Conservation (phyloP, 1,140 invertebrate genomes). For the Drosophila oshimai region DNA sequence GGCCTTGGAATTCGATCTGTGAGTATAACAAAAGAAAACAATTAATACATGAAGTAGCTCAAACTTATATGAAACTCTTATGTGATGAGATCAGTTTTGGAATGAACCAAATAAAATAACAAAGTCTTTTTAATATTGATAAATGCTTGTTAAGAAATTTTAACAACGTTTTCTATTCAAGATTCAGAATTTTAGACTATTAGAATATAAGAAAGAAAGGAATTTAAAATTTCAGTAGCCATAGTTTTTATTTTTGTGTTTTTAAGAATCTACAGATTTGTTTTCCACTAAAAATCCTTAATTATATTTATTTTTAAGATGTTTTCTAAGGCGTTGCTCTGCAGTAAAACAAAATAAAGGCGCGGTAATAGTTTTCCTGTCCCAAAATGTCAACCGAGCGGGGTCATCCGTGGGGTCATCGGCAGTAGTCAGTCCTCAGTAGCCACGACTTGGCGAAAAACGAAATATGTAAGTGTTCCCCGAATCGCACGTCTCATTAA, state of each 20-base stretch:
- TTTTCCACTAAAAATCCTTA: too few species aligned
- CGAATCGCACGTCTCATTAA: conserved; percentile 38
- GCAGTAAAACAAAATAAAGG: not conserved
- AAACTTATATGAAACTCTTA: too few species aligned
- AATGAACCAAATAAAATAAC: too few species aligned
- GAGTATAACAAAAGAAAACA: conserved; percentile 51
- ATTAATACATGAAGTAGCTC: too few species aligned
- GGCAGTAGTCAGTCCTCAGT: conserved; percentile 38
- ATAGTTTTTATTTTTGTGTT: too few species aligned
- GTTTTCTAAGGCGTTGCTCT: not conserved
- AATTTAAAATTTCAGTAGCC: too few species aligned
- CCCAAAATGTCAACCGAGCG: conserved; percentile 15
- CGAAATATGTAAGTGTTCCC: not conserved
- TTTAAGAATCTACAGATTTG: too few species aligned
- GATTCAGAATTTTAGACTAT: too few species aligned
- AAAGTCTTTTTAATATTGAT: too few species aligned
- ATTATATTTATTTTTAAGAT: not conserved
- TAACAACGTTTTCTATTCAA: too few species aligned
- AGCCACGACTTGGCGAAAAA: conserved; percentile 42
- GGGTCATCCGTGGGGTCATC: conserved; percentile 28
- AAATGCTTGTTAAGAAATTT: too few species aligned
- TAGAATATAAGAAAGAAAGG: not conserved
- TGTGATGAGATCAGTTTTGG: too few species aligned
- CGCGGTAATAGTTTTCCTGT: not conserved
- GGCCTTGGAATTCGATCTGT: conserved; percentile 90